Evolutionary conservation across 2,888 invertebrate genomes (phyloP).

Genomic region (Adela reaumurella): DNA sequence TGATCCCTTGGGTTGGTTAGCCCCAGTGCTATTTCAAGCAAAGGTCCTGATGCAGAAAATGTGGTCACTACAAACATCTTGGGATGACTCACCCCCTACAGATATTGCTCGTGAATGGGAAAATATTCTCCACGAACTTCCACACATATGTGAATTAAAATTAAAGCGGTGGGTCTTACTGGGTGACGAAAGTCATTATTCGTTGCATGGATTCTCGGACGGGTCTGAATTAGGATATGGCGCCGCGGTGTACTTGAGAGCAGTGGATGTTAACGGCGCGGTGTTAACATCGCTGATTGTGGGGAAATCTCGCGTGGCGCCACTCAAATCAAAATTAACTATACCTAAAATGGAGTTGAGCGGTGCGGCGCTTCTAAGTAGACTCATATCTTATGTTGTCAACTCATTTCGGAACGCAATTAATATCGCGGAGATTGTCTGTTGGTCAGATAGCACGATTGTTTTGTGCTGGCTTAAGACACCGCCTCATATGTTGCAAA

Average conservation of each 20-base stretch:
- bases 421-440: too few relatives aligned
- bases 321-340: conserved; percentile 1
- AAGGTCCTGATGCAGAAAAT: too few relatives aligned
- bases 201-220: conserved; percentile 8
- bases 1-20: too few relatives aligned
- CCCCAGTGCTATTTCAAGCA: too few relatives aligned
- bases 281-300: not conserved
- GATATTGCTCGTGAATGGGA: too few relatives aligned
- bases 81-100: too few relatives aligned
- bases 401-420: too few relatives aligned
- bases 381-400: not conserved
- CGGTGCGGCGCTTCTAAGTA: not conserved
- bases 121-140: too few relatives aligned
- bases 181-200: too few relatives aligned
- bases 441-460: conserved; percentile 2
- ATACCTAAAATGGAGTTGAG: conserved; percentile 2
- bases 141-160: too few relatives aligned
- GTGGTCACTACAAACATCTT: too few relatives aligned
- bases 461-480: conserved; percentile 3
- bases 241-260: conserved; percentile 5
- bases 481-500: conserved; percentile 1
- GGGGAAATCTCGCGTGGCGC: conserved; percentile 8
- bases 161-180: too few relatives aligned
- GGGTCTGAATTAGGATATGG: conserved; percentile 8
- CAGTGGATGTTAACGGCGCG: not conserved